A percentile compares a stretch with the other conserved stretches of the same genome.
phyloP scores from a whole-genome alignment of 2,888 invertebrate species.

The Chrysomela aeneicollis region DNA sequence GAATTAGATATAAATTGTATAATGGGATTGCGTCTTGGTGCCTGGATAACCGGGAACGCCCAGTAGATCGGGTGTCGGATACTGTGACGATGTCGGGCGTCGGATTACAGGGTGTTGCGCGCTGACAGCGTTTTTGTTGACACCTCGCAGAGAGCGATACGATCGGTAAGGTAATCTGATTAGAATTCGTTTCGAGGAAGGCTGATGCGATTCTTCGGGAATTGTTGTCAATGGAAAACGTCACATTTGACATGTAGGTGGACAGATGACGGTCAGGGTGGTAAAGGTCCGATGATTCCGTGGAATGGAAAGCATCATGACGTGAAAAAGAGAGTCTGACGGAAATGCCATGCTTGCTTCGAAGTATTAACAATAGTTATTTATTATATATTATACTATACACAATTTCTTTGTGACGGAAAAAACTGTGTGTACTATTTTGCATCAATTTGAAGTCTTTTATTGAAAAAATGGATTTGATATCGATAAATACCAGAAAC shows the following conservation, averaged over 20 bases:
- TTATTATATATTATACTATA: too few relatives aligned
- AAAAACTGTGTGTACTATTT: too few relatives aligned
- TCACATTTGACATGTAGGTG: background rate
- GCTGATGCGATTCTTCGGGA: background rate
- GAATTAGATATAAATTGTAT: constrained; percentile 41
- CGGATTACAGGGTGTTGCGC: background rate
- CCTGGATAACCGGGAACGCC: constrained; percentile 31
- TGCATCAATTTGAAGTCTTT: too few relatives aligned
- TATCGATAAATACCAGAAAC: too few relatives aligned
- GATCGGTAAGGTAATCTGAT: background rate
- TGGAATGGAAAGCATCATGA: too few relatives aligned
- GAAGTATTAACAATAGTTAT: too few relatives aligned
- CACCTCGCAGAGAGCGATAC: background rate
- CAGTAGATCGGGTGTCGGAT: constrained; percentile 30
- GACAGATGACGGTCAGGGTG: too few relatives aligned
- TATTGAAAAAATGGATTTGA: too few relatives aligned
- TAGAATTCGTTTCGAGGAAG: constrained; percentile 7
- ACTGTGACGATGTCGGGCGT: constrained; percentile 18
- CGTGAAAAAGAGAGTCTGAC: too few relatives aligned
- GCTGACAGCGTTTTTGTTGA: constrained; percentile 18
- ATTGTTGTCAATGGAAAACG: background rate
- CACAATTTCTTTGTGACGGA: too few relatives aligned
- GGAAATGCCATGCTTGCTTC: too few relatives aligned
- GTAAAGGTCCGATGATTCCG: too few relatives aligned
- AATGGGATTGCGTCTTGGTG: constrained; percentile 37